Percentiles rank a stretch among this genome's conserved stretches.
phyloP scores from a whole-genome alignment of 2,113 vertebrate genomes.

The Onychostoma macrolepis region DNA sequence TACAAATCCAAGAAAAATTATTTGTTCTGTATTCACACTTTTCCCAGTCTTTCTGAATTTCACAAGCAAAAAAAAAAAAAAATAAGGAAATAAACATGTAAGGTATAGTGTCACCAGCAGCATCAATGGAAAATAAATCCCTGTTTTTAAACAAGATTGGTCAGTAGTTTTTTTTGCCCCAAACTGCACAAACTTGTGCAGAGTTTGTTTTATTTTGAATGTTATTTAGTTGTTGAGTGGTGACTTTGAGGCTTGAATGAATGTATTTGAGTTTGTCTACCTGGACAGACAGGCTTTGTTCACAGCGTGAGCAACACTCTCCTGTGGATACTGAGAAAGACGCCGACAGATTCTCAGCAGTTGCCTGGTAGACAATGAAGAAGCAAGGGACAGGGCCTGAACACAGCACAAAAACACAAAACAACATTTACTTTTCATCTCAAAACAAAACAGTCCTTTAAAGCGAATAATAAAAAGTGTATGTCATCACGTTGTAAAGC shows the following conservation, averaged over 20 bases:
- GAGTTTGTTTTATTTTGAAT: not conserved
- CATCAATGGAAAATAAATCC: not conserved
- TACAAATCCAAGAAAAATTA: conserved; percentile 56
- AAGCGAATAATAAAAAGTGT: not conserved
- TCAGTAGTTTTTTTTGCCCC: not conserved
- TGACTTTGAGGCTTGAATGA: not conserved
- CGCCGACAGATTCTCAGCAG: conserved; percentile 89
- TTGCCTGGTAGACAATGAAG: conserved; percentile 92
- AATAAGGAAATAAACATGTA: not conserved
- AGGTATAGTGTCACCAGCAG: not conserved
- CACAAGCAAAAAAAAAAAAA: not conserved
- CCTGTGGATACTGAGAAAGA: conserved; percentile 86
- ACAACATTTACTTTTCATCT: conserved; percentile 1
- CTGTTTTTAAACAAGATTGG: not conserved
- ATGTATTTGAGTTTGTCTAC: conserved; percentile 66
- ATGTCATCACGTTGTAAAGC: no score
- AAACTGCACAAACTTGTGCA: no score
- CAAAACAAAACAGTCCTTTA: not conserved
- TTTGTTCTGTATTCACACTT: not conserved
- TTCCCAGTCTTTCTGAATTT: not conserved
- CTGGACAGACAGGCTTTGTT: conserved; percentile 96
- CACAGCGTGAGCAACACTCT: conserved; percentile 85
- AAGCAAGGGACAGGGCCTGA: conserved; percentile 90
- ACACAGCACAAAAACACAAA: conserved; percentile 45
- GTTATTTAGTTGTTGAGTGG: not conserved